Base-by-base conservation (phyloP, 2,113 vertebrate species). In the Amphilophus citrinellus region DNA sequence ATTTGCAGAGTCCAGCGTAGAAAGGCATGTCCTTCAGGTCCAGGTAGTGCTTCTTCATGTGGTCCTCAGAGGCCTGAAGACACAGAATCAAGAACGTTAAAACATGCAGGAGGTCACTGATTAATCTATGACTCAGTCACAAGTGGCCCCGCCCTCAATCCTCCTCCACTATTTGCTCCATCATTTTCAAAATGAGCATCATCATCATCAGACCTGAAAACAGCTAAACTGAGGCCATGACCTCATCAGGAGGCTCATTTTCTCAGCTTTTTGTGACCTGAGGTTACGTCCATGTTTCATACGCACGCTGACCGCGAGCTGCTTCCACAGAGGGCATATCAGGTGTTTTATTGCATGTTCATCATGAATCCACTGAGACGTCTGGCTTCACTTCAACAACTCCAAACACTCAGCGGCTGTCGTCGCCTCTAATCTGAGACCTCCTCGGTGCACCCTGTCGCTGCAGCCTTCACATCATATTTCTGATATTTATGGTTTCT, bases 1-100 rank as follows among this genome's bases (percentile, higher is more conserved):
- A 99, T 44, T 97, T 96, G 87, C 98, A 96, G 68, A 99, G 96
- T 6, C 97, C 97, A 0, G 87, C 77, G 0, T 97, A 99, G 96
- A 99, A 99, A 0, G 98, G 98, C 44, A 94, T 95, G 87, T 97
- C 98, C 91, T 98, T 97, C 62, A 99, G 95, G 93, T 99, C 97
- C 1, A 96, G 93, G 93, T 99, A 99, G 90, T 99, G 98, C 27
- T 97, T 91, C 90, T 97, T 97, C 89, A 98, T 93, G 84, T 97
- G 96, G 4, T 97, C 97, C 90, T 97, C 97, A 50, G 97, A 96
- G 2, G 97, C 96, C 98, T 99, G 80, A 1, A 84, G 2, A 84
- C 58, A 63, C 10, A 44, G 7, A 0, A 47, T 68, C 47, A 42
- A 47, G 42, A 44, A 47, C 27, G 39, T 68, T 47, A 68, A 8